phyloP scores from a whole-genome alignment of 2,797 vertebrate species.

The Lepilemur septentrionalis region DNA sequence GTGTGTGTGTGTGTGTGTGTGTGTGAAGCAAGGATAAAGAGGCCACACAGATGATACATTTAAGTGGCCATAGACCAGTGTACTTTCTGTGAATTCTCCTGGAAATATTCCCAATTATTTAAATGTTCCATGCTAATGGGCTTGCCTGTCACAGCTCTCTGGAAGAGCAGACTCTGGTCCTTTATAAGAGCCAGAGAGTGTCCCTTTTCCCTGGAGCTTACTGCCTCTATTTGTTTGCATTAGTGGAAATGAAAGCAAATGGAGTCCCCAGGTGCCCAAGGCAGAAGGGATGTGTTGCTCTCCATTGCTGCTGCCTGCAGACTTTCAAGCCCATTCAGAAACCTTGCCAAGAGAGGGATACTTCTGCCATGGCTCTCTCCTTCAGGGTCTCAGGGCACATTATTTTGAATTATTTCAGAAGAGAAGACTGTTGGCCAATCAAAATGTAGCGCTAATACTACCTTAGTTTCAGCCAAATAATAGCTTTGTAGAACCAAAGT shows the following conservation, averaged over 20 bases:
- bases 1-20: background rate
- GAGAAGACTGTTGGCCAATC: background rate
- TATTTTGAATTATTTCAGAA: constrained; percentile 48
- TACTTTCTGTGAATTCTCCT: constrained; percentile 37
- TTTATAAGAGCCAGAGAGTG: constrained; percentile 59
- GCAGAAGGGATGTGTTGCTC: constrained; percentile 46
- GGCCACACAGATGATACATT: background rate
- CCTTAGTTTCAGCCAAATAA: background rate
- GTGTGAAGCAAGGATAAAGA: background rate
- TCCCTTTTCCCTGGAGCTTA: constrained; percentile 68
- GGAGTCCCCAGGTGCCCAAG: constrained; percentile 56
- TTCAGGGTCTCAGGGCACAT: background rate
- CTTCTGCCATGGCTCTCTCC: background rate
- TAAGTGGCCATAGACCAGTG: background rate
- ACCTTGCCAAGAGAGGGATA: constrained; percentile 48
- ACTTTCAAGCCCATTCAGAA: constrained; percentile 32
- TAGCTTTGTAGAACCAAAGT: background rate
- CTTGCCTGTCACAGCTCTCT: background rate
- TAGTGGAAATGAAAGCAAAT: constrained; percentile 80
- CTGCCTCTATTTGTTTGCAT: constrained; percentile 80
- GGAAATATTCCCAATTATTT: constrained; percentile 75
- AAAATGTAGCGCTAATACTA: background rate
- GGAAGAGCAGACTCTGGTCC: constrained; percentile 57
- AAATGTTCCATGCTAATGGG: constrained; percentile 60
- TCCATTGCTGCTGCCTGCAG: constrained; percentile 35